These are phyloP conservation scores for Clistopyga incitator DNA, from an alignment of 2,888 invertebrate genomes.

Conservation along the genomic window DNA sequence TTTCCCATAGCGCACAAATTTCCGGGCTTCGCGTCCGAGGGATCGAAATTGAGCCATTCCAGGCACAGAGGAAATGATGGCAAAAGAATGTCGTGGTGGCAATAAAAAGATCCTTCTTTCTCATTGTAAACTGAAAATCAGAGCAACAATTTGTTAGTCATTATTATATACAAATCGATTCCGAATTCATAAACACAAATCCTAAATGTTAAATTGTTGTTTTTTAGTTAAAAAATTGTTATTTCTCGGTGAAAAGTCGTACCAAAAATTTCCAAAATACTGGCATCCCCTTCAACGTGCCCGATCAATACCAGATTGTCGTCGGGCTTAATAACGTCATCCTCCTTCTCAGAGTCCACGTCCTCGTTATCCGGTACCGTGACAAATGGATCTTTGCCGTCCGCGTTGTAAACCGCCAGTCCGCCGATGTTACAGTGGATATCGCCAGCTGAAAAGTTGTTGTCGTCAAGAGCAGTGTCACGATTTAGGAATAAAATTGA, in stretches of 20 bases:
- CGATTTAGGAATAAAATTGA: background rate
- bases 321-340: slow-evolving; percentile 93
- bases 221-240: too few relatives aligned
- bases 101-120: slow-evolving; percentile 94
- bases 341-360: slow-evolving; percentile 92
- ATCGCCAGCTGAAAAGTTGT: slow-evolving; percentile 60
- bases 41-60: slow-evolving; percentile 96
- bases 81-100: slow-evolving; percentile 96
- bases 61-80: slow-evolving; percentile 96
- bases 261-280: slow-evolving; percentile 95
- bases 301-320: slow-evolving; percentile 96
- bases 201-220: too few relatives aligned
- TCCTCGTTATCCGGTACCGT: slow-evolving; percentile 80
- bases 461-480: slow-evolving; percentile 82
- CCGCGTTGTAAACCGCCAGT: slow-evolving; percentile 75
- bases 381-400: slow-evolving; percentile 78
- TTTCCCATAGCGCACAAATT: slow-evolving; percentile 97
- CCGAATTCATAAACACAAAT: too few relatives aligned
- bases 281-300: slow-evolving; percentile 94
- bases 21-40: slow-evolving; percentile 89
- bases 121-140: slow-evolving; percentile 93
- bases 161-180: background rate
- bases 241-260: slow-evolving; percentile 69
- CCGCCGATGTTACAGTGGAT: slow-evolving; percentile 79
- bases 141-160: background rate